Base-by-base conservation (phyloP, 2,888 invertebrate genomes). In the Chironomus riparius region DNA sequence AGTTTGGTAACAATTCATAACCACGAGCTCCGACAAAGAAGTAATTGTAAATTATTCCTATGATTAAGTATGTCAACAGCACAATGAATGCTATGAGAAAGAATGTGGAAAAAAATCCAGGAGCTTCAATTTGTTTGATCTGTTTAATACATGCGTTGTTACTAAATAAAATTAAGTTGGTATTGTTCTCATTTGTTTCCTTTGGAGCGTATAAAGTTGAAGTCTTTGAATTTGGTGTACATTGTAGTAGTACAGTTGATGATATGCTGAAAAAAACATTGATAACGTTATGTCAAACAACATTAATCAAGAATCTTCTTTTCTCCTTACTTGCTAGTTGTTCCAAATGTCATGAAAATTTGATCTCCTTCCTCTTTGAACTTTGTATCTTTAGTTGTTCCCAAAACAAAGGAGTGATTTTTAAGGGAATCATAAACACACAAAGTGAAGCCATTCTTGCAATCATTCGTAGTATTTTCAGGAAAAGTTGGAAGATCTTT, bases 21-120 rank as follows among this genome's bases (percentile, higher is more conserved):
- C 74, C 74, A 21, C 74, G 38, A 21, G 74, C 74, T 1, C 74
- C 74, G 4, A 74, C 50, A 13, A 74, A 22, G 18, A 74, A 74
- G 13, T 68, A 74, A 24, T 68, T 47, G 5, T 56, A 21, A n/a
- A 48, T 2, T 5, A 74, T 68, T 10, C 74, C 74, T 18, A 74
- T 24, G 15, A 68, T 5, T 4, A 74, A n/a, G 18, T 74, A 74
- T 12, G 18, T 15, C 7, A 74, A 68, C 3, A 68, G n/a, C 3
- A 74, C 2, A 5, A 61, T 74, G 13, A 74, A 24, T 6, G 47
- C n/a, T 10, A 74, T 48, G n/a, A 74, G 3, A 47, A 74, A 74
- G n/a, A 74, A 48, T n/a, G 65, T 68, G 10, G 47, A 74, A 68
- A 74, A 74, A 4, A 74, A 48, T 68, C 74, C 74, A 18, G 18